These are phyloP conservation scores for Neogobius melanostomus DNA, from an alignment of 2,113 vertebrate species.

Conservation along the genomic window DNA sequence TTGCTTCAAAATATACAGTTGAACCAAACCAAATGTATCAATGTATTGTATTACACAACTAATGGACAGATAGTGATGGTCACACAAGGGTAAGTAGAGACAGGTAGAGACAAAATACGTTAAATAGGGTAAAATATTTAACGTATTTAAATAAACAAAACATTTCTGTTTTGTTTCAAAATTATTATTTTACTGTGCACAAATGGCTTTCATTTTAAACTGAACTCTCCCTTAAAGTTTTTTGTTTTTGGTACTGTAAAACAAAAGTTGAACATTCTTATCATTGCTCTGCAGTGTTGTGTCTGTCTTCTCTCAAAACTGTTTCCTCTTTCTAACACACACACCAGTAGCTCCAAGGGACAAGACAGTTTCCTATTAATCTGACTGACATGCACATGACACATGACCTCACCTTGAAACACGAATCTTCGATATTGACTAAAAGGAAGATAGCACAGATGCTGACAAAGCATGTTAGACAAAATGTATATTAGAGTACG, in stretches of 20 bases:
- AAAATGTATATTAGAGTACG: slow-evolving; percentile 18
- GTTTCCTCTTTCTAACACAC: neutral
- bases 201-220: slow-evolving; percentile 25
- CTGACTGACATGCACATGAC: slow-evolving; percentile 4
- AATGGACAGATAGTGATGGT: neutral
- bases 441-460: slow-evolving; percentile 18
- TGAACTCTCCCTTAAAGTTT: slow-evolving; percentile 11
- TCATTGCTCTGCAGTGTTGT: neutral
- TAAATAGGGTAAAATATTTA: no score
- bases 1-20: neutral
- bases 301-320: neutral
- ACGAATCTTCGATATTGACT: slow-evolving; percentile 47
- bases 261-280: neutral
- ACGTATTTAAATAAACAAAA: no score
- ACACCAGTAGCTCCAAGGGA: slow-evolving; percentile 2
- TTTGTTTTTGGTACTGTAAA: neutral
- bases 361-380: slow-evolving; percentile 1
- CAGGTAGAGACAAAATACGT: no score
- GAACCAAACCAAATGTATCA: neutral
- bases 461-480: no score
- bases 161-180: neutral
- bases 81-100: no score
- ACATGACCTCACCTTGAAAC: slow-evolving; percentile 32
- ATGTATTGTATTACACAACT: neutral
- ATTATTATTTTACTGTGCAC: neutral